Conservation (phyloP, 2,888 invertebrate genomes). For the Lumbricus terrestris region DNA sequence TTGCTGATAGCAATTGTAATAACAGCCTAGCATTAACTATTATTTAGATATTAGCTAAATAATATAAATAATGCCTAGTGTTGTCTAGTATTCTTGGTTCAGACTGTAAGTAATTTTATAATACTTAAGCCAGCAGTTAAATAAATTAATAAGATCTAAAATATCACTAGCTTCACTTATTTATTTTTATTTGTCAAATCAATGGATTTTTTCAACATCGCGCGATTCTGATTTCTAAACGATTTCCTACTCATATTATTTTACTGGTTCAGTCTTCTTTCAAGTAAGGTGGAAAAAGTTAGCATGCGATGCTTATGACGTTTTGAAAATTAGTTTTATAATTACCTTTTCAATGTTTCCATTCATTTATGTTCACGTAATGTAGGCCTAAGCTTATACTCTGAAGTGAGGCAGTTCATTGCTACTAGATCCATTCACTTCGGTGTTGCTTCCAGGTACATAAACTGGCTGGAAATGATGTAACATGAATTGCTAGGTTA, state of each 20-base stretch:
- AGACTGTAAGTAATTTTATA: neutral
- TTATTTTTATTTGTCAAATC: neutral
- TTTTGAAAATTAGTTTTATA: neutral
- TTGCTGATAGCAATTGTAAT: neutral
- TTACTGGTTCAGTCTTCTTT: slow-evolving; percentile 9
- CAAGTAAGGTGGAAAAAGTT: neutral
- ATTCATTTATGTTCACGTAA: neutral
- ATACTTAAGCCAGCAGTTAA: neutral
- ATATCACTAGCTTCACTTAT: neutral
- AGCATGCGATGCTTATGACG: neutral
- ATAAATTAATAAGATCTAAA: too few species aligned
- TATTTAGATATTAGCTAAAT: neutral
- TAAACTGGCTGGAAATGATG: neutral
- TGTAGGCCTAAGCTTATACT: neutral
- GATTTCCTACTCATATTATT: neutral
- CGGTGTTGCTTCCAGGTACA: too few species aligned
- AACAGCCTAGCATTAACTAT: too few species aligned
- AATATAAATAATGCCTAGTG: neutral
- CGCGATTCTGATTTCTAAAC: neutral
- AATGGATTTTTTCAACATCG: neutral
- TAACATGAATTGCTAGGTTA: neutral
- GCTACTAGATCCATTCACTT: too few species aligned
- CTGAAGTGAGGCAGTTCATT: neutral
- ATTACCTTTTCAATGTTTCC: neutral
- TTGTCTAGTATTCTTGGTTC: neutral